Percentiles rank a stretch among this genome's conserved stretches.
phyloP scores from a whole-genome alignment of 2,888 invertebrate species.

The Drosophila leonis region DNA sequence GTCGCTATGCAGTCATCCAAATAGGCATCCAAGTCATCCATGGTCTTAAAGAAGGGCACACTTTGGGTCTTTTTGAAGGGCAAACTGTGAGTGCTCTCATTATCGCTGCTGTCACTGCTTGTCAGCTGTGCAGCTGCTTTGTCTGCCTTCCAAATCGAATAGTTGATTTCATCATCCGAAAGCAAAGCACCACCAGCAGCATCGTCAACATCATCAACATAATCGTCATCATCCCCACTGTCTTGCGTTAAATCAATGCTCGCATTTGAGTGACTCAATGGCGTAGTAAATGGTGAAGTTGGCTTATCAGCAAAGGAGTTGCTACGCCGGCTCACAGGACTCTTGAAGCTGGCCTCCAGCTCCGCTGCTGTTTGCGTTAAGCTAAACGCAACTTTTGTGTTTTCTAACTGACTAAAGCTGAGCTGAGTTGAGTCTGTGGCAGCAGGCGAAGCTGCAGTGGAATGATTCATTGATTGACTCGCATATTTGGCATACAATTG shows the following conservation, averaged over 20 bases:
- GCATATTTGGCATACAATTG: constrained; percentile 27
- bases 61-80: constrained; percentile 22
- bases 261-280: constrained; percentile 36
- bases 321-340: constrained; percentile 31
- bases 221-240: constrained; percentile 38
- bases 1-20: constrained; percentile 22
- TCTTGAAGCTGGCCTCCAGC: constrained; percentile 48
- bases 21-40: constrained; percentile 59
- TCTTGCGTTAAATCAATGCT: constrained; percentile 77
- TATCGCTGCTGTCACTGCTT: constrained; percentile 16
- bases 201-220: constrained; percentile 3
- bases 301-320: constrained; percentile 24
- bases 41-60: constrained; percentile 54
- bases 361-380: constrained; percentile 24
- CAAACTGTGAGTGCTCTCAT: constrained; percentile 3
- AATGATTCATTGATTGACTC: background rate
- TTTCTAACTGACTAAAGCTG: constrained; percentile 41
- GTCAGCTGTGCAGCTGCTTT: constrained; percentile 39
- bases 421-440: constrained; percentile 6
- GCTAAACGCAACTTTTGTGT: constrained; percentile 36
- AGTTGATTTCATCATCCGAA: constrained; percentile 88
- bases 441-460: background rate
- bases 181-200: constrained; percentile 81
- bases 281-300: background rate
- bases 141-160: constrained; percentile 86